Evolutionary conservation across 64 coral and sea anemone genomes (phyloP), one percentile per base, ranked within the genome.

Genomic region (Actinia tenebrosa): DNA sequence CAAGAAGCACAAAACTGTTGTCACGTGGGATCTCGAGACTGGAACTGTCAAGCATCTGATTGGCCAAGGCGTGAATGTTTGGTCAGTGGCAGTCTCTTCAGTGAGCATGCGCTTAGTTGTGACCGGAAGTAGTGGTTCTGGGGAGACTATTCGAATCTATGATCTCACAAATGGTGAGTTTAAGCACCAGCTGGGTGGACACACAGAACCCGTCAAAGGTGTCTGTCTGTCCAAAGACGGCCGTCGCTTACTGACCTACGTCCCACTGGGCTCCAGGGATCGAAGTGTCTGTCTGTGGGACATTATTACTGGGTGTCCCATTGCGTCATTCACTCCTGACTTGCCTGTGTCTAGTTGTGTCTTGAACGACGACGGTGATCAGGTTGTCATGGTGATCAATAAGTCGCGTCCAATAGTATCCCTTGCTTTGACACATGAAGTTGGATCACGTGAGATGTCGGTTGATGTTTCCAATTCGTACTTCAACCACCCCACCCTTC

Each of bases 301-400:
- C 47, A 89, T 94, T 18, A 47, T 95, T 7, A 85, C 83, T 9
- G 97, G 97, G 75, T 64, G 47, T 59, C 86, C 91, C 44, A 86
- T 99, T 46, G 97, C 90, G n/a, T 94, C 91, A 56, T 99, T 99
- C 56, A 99, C 97, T 14, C 93, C 97, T 37, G 97, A 99, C 82
- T 91, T 95, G 22, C 68, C 97, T 25, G 88, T 99, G 16, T 99
- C 97, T n/a, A 95, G 86, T 83, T 99, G 97, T 60, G 94, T 95
- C 45, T 42, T 99, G 77, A 93, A 85, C 44, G 97, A 99, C 86
- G 97, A 99, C 47, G 97, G 97, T 10, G 91, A 99, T 19, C 93
- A 95, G 75, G 91, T 99, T 89, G 97, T 88, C 75, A 89, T 99
- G 91, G 97, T 95, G 44, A 95, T 99, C 27, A 95, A 99, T 86